A percentile compares a stretch with the other conserved stretches of the same genome.
Conservation (phyloP, 92 coral and sea anemone genomes). For the Montipora capitata region DNA sequence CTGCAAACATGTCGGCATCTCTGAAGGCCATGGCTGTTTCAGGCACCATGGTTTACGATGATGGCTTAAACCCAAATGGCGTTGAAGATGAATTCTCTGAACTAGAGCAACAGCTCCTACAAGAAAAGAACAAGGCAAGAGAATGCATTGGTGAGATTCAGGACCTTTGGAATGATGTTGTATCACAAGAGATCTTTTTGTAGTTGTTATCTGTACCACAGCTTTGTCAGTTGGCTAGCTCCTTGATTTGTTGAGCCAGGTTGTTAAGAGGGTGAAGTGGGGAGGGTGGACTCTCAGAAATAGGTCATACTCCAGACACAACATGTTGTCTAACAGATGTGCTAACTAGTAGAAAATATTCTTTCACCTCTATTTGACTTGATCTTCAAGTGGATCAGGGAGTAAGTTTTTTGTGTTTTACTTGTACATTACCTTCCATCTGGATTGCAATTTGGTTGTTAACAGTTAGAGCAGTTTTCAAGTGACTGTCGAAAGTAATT, state of each 20-base stretch:
- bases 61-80: not conserved
- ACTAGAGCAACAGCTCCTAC: constrained; percentile 77
- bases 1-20: constrained; percentile 73
- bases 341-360: no score
- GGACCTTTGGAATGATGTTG: constrained; percentile 84
- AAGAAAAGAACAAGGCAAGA: constrained; percentile 76
- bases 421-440: no score
- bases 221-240: not conserved
- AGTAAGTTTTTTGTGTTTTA: no score
- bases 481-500: no score
- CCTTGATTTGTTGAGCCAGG: not conserved
- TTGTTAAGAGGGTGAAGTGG: not conserved
- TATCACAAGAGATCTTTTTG: constrained; percentile 29
- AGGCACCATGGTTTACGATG: constrained; percentile 32
- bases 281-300: not conserved
- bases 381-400: no score
- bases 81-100: constrained; percentile 31
- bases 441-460: no score
- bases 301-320: not conserved
- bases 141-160: constrained; percentile 87
- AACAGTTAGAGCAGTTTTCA: no score
- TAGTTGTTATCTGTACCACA: not conserved
- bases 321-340: no score
- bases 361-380: no score
- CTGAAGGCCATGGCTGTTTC: constrained; percentile 82